These are phyloP conservation scores for Drosophila watanabei DNA, from an alignment of 1,140 invertebrate genomes.

Conservation along the genomic window DNA sequence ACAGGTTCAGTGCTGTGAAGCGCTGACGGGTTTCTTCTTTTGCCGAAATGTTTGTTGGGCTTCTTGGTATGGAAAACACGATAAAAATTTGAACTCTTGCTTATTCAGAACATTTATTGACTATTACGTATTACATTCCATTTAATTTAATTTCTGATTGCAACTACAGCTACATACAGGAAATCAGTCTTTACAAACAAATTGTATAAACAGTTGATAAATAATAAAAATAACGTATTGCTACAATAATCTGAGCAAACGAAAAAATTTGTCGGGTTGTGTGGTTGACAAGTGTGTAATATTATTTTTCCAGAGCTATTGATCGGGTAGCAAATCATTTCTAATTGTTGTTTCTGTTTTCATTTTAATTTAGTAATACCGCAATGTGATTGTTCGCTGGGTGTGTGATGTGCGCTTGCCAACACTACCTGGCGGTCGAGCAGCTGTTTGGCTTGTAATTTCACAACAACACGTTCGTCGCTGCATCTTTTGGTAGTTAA, in stretches of 20 bases:
- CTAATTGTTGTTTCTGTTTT: slow-evolving; percentile 11
- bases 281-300: slow-evolving; percentile 30
- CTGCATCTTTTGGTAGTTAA: slow-evolving; percentile 22
- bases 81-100: slow-evolving; percentile 17
- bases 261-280: slow-evolving; percentile 29
- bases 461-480: slow-evolving; percentile 60
- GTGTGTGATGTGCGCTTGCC: slow-evolving; percentile 27
- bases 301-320: slow-evolving; percentile 51
- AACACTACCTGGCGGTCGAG: slow-evolving; percentile 45
- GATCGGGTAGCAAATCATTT: slow-evolving; percentile 12
- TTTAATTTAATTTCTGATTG: slow-evolving; percentile 52
- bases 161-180: slow-evolving; percentile 61
- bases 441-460: slow-evolving; percentile 75
- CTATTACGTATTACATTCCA: slow-evolving; percentile 67
- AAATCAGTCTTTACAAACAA: slow-evolving; percentile 83
- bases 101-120: slow-evolving; percentile 71
- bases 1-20: slow-evolving; percentile 51
- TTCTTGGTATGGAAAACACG: neutral
- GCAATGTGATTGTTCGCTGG: slow-evolving; percentile 37
- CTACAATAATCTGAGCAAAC: slow-evolving; percentile 69
- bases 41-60: neutral
- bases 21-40: neutral
- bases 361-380: slow-evolving; percentile 61
- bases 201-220: slow-evolving; percentile 70
- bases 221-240: slow-evolving; percentile 51